Conservation (phyloP, 2,113 vertebrate species). For the Ornithorhynchus anatinus region DNA sequence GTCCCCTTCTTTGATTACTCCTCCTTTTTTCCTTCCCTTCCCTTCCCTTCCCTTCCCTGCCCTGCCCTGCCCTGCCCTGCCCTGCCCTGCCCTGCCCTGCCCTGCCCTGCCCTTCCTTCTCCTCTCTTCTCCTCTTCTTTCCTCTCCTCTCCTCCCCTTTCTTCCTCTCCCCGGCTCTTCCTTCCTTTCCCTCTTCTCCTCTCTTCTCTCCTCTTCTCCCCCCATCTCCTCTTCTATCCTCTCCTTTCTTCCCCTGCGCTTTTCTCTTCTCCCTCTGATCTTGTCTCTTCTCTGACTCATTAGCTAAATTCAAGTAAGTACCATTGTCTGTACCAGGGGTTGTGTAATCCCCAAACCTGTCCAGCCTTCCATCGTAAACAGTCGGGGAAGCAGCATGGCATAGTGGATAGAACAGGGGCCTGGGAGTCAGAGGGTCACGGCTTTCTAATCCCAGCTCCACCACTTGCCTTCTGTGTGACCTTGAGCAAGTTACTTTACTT, state of each 20-base stretch:
- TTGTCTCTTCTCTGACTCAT: neutral
- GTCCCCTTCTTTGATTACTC: no score
- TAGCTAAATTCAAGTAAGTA: no score
- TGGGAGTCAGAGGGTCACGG: no score
- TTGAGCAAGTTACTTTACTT: no score
- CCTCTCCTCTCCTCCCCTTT: neutral
- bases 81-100: neutral
- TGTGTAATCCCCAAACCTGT: slow-evolving; percentile 36
- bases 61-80: neutral
- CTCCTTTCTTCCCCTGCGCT: neutral
- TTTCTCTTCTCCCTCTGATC: neutral
- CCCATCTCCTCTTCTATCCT: neutral
- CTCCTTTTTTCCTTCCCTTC: neutral
- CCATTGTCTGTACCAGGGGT: slow-evolving; percentile 29
- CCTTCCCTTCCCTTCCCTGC: neutral
- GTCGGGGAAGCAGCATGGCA: neutral
- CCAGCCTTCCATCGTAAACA: slow-evolving; percentile 36
- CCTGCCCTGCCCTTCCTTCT: neutral
- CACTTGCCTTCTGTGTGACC: no score
- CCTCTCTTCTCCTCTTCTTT: neutral
- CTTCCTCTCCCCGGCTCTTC: neutral
- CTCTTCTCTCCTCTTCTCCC: neutral
- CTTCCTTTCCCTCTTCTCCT: neutral
- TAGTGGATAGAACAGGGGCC: no score
- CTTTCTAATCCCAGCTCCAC: no score